These are phyloP conservation scores for Percopsis transmontana DNA, from an alignment of 2,113 vertebrate species.

Conservation along the genomic window DNA sequence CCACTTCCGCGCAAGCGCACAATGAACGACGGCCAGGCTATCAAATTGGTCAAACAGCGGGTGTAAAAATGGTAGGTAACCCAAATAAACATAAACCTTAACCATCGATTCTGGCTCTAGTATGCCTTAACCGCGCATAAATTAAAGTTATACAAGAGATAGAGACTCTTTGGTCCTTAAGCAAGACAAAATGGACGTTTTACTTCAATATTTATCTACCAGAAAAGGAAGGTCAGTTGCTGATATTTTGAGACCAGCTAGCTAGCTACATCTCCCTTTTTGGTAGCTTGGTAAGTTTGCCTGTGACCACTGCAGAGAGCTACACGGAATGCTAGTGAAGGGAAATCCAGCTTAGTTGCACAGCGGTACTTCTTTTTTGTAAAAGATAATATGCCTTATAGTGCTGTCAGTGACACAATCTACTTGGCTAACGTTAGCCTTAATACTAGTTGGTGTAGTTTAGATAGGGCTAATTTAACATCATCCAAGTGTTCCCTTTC, in stretches of 20 bases:
- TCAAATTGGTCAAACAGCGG: conserved; percentile 81
- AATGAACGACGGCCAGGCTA: conserved; percentile 66
- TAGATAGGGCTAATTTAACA: conserved; percentile 42
- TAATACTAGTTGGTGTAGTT: conserved; percentile 44
- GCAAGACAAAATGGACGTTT: conserved; percentile 35
- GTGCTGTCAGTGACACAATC: conserved; percentile 37
- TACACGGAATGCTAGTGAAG: background rate
- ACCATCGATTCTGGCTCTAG: conserved; percentile 24
- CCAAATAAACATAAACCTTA: conserved; percentile 74
- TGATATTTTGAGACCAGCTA: conserved; percentile 82
- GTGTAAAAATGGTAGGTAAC: conserved; percentile 85
- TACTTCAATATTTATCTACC: conserved; percentile 51
- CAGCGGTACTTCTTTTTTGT: background rate
- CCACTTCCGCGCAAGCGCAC: conserved; percentile 76
- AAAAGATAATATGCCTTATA: background rate
- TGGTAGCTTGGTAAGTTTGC: conserved; percentile 64
- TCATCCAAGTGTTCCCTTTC: background rate
- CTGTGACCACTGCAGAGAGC: conserved; percentile 25
- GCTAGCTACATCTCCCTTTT: conserved; percentile 80
- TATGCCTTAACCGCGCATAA: background rate
- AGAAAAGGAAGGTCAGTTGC: conserved; percentile 80
- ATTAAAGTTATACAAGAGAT: conserved; percentile 18
- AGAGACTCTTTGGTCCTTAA: conserved; percentile 28
- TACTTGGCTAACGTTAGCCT: conserved; percentile 60
- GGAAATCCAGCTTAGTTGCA: background rate